These are phyloP conservation scores for Sebastes trivittatus DNA, from an alignment of 2,797 vertebrate species.

Conservation along the genomic window DNA sequence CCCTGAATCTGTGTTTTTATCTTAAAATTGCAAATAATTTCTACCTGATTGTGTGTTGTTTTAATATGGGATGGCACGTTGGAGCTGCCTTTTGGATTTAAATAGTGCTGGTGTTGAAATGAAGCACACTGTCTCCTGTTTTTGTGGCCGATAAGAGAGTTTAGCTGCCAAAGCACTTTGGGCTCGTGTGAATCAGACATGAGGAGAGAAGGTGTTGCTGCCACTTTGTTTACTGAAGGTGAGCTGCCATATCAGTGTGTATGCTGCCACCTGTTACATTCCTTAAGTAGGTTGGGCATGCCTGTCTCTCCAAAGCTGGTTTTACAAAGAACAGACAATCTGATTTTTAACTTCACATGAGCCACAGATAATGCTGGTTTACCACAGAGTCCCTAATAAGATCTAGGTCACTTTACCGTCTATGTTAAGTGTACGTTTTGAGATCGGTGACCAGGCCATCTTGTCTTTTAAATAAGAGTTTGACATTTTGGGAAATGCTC, in stretches of 20 bases:
- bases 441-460: background rate
- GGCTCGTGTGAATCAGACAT: background rate
- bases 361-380: background rate
- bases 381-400: background rate
- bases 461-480: background rate
- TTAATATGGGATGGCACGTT: background rate
- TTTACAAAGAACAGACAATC: conserved; percentile 10
- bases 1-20: background rate
- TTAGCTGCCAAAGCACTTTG: background rate
- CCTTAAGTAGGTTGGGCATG: conserved; percentile 41
- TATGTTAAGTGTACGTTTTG: background rate
- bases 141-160: background rate
- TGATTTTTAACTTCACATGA: background rate
- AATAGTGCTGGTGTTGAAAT: background rate
- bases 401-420: background rate
- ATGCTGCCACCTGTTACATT: conserved; percentile 83
- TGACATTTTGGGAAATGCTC: background rate
- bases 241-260: conserved; percentile 82
- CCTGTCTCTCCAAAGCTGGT: conserved; percentile 15
- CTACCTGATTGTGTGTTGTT: conserved; percentile 8
- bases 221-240: conserved; percentile 68
- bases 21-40: background rate
- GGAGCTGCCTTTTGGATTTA: conserved; percentile 31
- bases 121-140: background rate
- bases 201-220: conserved; percentile 3